Percentiles rank a stretch among this genome's conserved stretches.
These are phyloP conservation scores for Ceratina australensis DNA, from an alignment of 1,140 invertebrate species.

Conservation along the genomic window DNA sequence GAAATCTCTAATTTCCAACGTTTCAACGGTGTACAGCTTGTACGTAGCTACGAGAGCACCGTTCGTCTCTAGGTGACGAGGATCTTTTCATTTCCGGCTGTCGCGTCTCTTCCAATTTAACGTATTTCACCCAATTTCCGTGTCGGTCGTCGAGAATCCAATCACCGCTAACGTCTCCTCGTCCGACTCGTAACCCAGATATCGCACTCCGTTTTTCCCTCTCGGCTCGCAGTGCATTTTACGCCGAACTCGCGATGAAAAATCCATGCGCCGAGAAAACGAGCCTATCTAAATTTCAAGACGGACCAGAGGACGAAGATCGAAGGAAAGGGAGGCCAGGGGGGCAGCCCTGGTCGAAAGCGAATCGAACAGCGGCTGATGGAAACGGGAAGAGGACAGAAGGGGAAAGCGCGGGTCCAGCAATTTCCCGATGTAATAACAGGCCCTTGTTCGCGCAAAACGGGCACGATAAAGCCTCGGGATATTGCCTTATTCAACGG, in stretches of 20 bases:
- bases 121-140: conserved; percentile 68
- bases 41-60: too few relatives aligned
- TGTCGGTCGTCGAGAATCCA: conserved; percentile 50
- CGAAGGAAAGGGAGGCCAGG: neutral
- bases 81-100: conserved; percentile 65
- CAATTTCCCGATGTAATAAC: conserved; percentile 63
- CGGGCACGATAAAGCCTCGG: conserved; percentile 33
- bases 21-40: neutral
- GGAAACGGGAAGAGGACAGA: neutral
- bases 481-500: conserved; percentile 62
- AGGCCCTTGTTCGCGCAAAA: conserved; percentile 49
- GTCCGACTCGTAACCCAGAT: conserved; percentile 43
- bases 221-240: neutral
- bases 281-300: too few relatives aligned
- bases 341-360: conserved; percentile 15
- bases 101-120: conserved; percentile 52
- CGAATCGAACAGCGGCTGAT: conserved; percentile 7
- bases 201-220: conserved; percentile 27
- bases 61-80: conserved; percentile 11
- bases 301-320: neutral
- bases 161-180: conserved; percentile 40
- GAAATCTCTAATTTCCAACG: conserved; percentile 19
- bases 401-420: conserved; percentile 32
- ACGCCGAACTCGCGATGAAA: neutral
- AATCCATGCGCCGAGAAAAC: too few relatives aligned